Conservation (phyloP, 2,113 vertebrate species). For the Engraulis encrasicolus region DNA sequence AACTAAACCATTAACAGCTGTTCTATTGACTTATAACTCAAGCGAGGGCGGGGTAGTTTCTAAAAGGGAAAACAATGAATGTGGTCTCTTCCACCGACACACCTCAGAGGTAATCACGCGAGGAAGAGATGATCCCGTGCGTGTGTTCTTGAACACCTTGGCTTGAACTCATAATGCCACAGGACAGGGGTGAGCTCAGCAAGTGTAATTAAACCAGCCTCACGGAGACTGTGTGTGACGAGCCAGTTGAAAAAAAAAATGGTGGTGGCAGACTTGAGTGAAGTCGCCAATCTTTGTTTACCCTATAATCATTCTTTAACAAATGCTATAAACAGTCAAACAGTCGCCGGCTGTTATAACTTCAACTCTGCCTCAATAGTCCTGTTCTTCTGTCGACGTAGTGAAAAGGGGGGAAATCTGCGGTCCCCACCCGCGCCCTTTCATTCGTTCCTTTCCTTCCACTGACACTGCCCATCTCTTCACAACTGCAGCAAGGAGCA, state of each 20-base stretch:
- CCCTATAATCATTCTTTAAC: neutral
- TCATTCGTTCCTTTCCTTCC: too few relatives aligned
- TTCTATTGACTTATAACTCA: neutral
- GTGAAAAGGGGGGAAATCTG: constrained; percentile 20
- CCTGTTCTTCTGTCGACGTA: neutral
- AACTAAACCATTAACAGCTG: neutral
- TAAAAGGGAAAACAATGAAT: neutral
- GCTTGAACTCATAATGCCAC: constrained; percentile 22
- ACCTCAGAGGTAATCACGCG: neutral
- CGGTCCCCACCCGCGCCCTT: constrained; percentile 1
- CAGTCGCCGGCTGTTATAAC: neutral
- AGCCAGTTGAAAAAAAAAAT: neutral
- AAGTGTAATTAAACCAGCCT: constrained; percentile 39
- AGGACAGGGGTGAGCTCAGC: constrained; percentile 30
- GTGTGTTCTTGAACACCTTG: constrained; percentile 23
- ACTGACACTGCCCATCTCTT: neutral
- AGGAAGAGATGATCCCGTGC: constrained; percentile 8
- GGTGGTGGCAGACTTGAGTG: neutral
- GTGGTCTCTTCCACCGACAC: neutral
- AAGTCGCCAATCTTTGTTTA: neutral
- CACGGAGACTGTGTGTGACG: constrained; percentile 16
- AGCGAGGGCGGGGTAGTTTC: constrained; percentile 16
- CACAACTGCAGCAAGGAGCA: constrained; percentile 45
- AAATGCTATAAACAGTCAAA: neutral
- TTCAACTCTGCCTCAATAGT: constrained; percentile 4